phyloP scores from a whole-genome alignment of 2,888 invertebrate species.

The Busseola fusca region DNA sequence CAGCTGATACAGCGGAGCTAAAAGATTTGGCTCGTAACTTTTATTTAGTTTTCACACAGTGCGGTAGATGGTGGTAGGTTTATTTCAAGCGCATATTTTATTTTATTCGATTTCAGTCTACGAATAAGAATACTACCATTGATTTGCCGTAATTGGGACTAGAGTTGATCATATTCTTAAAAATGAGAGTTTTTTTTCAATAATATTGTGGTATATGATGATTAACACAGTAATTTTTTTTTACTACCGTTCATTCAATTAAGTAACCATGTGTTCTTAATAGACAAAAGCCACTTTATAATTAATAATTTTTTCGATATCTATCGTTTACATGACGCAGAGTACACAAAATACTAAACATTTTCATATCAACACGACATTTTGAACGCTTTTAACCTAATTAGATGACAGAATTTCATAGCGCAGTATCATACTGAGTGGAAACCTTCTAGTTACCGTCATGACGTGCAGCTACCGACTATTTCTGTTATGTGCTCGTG shows the following conservation, averaged over 20 bases:
- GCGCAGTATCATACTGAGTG: background rate
- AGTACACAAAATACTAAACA: background rate
- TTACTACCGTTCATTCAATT: background rate
- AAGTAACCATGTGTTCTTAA: background rate
- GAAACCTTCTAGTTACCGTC: background rate
- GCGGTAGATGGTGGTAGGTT: conserved; percentile 29
- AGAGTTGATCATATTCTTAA: no score
- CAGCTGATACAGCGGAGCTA: conserved; percentile 62
- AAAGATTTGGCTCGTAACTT: conserved; percentile 66
- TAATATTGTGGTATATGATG: background rate
- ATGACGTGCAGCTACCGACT: background rate
- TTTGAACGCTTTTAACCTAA: background rate
- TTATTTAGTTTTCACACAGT: conserved; percentile 51
- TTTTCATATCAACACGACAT: background rate
- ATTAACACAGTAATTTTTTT: background rate
- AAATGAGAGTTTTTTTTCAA: background rate
- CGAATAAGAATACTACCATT: no score
- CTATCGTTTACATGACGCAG: background rate
- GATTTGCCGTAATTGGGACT: background rate
- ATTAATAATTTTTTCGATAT: background rate
- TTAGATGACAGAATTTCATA: background rate
- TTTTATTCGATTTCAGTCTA: background rate
- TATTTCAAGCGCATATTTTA: background rate
- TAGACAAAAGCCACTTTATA: background rate
- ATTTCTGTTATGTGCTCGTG: background rate